Evolutionary conservation across 2,113 vertebrate species (phyloP).

Genomic region (Dipodomys spectabilis): DNA sequence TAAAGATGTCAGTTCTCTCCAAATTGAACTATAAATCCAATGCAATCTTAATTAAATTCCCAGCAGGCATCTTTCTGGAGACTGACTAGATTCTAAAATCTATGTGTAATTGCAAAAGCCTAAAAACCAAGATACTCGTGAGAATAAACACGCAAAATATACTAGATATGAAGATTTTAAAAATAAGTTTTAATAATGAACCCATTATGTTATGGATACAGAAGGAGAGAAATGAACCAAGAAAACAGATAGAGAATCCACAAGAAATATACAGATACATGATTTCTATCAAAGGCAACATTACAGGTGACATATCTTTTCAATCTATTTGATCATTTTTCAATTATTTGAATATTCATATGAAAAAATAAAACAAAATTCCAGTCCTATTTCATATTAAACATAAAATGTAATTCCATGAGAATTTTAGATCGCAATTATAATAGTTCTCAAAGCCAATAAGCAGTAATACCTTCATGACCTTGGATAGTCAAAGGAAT

Average conservation of each 20-base stretch:
- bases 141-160: slow-evolving; percentile 1
- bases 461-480: neutral
- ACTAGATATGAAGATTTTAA: slow-evolving; percentile 1
- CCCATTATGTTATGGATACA: neutral
- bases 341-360: neutral
- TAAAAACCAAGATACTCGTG: slow-evolving; percentile 2
- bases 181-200: neutral
- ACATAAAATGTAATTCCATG: neutral
- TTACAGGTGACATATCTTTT: neutral
- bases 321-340: neutral
- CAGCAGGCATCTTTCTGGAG: slow-evolving; percentile 27
- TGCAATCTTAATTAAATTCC: slow-evolving; percentile 35
- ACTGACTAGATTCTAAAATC: slow-evolving; percentile 17
- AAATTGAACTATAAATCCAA: slow-evolving; percentile 6
- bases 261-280: neutral
- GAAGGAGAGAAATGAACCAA: neutral
- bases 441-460: neutral
- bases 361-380: neutral
- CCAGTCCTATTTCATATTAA: neutral
- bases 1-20: neutral
- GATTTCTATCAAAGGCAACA: neutral
- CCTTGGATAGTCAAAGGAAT: neutral
- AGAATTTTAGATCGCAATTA: slow-evolving; percentile 1
- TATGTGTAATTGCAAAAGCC: slow-evolving; percentile 31
- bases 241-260: neutral